Conservation (phyloP, 2,888 invertebrate genomes). For the Rhamnusium bicolor region DNA sequence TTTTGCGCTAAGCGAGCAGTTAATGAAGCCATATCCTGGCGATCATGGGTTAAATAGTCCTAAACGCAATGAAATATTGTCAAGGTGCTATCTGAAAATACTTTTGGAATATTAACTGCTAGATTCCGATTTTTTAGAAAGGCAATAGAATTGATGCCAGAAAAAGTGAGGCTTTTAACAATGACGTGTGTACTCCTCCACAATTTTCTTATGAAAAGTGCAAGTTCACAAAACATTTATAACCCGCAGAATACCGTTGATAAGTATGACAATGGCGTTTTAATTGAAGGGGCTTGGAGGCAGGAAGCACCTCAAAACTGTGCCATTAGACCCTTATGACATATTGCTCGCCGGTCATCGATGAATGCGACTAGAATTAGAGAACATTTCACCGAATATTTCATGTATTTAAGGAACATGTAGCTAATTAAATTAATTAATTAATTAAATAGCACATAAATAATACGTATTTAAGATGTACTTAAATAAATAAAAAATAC, state of each 20-base stretch:
- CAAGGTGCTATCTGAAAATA: constrained; percentile 30
- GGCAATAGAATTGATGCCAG: constrained; percentile 22
- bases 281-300: constrained; percentile 4
- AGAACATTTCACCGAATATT: constrained; percentile 24
- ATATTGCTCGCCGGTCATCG: constrained; percentile 20
- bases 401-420: constrained; percentile 12
- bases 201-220: constrained; percentile 32
- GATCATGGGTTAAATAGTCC: constrained; percentile 8
- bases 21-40: constrained; percentile 53
- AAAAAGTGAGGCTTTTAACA: constrained; percentile 19
- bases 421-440: constrained; percentile 3
- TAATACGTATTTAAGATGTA: no score
- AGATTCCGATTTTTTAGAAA: constrained; percentile 33
- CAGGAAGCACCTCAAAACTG: constrained; percentile 1
- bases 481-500: no score
- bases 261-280: not conserved
- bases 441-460: not conserved
- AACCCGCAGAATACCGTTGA: constrained; percentile 1
- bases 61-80: constrained; percentile 30
- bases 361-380: constrained; percentile 14
- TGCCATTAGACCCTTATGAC: constrained; percentile 13
- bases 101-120: constrained; percentile 36
- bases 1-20: constrained; percentile 42
- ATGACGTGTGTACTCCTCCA: constrained; percentile 27
- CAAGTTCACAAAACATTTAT: not conserved